These are phyloP conservation scores for Abramis brama DNA, from an alignment of 2,113 vertebrate species.

Conservation along the genomic window DNA sequence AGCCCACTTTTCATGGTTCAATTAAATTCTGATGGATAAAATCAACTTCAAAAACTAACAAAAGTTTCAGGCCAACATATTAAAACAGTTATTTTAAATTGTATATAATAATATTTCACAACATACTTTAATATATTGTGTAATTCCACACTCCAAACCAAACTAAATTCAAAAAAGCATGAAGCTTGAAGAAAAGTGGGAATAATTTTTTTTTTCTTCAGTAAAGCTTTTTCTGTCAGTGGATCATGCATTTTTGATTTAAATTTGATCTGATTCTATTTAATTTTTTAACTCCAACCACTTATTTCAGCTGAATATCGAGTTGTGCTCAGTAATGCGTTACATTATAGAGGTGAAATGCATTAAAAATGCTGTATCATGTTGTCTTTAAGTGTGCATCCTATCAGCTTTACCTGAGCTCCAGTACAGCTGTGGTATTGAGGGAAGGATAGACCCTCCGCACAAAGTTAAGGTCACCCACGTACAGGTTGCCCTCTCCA, in stretches of 20 bases:
- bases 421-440: constrained; percentile 88
- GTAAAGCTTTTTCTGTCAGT: background rate
- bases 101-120: no score
- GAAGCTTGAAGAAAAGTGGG: background rate
- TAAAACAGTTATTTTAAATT: no score
- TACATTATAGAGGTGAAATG: background rate
- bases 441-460: constrained; percentile 85
- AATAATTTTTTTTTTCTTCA: background rate
- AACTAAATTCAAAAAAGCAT: no score
- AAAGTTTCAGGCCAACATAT: no score
- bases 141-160: no score
- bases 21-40: no score
- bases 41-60: no score
- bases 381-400: background rate
- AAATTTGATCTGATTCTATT: background rate
- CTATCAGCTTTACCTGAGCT: constrained; percentile 80
- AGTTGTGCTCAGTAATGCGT: background rate
- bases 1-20: no score
- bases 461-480: constrained; percentile 90
- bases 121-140: no score
- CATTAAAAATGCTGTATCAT: background rate
- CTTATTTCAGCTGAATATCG: background rate
- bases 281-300: background rate
- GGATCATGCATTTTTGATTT: background rate
- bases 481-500: constrained; percentile 85